Evolutionary conservation across 2,797 vertebrate genomes (phyloP), one percentile per base, ranked within the genome.

Genomic region (Orestias chungarensis): DNA sequence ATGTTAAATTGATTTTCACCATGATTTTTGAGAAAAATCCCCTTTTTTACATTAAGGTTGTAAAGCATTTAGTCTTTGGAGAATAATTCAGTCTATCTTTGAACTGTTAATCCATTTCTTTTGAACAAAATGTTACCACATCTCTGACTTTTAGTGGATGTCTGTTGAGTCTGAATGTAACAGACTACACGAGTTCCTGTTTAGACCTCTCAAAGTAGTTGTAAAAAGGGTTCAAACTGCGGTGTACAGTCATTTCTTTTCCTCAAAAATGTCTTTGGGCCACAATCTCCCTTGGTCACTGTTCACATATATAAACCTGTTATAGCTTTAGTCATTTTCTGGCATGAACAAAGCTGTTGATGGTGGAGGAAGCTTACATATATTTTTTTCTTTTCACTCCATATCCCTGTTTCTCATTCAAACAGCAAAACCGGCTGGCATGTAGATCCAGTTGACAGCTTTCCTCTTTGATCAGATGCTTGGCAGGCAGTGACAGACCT

Each of bases 391-490:
- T 55, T 29, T n/a, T 10, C 44, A 38, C 25, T 68, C 69, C 47
- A 18, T 62, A 66, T 55, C 70, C 80, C 74, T 52, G 54, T 79
- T 84, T 85, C 61, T 86, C 87, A 84, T 82, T 88, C 79, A 82
- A 76, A 50, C 78, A 81, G 82, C 78, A 59, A 4, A 4, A 64
- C 73, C 74, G 78, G 79, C 81, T 86, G 82, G 76, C 85, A 50
- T 64, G 62, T 71, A 62, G 71, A 80, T 70, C 66, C 38, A 12
- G 77, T 71, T 54, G 79, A 86, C 90, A 90, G 90, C 86, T 93
- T 86, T 85, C 88, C 76, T 73, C 85, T 91, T 91, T 93, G 90
- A 92, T 92, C 86, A 84, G 80, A 75, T 59, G 75, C 82, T 87
- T 92, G 89, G 89, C 88, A 88, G 73, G 83, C 76, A 54, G 79